phyloP scores from a whole-genome alignment of 2,888 invertebrate species.

The Notodonta dromedarius region DNA sequence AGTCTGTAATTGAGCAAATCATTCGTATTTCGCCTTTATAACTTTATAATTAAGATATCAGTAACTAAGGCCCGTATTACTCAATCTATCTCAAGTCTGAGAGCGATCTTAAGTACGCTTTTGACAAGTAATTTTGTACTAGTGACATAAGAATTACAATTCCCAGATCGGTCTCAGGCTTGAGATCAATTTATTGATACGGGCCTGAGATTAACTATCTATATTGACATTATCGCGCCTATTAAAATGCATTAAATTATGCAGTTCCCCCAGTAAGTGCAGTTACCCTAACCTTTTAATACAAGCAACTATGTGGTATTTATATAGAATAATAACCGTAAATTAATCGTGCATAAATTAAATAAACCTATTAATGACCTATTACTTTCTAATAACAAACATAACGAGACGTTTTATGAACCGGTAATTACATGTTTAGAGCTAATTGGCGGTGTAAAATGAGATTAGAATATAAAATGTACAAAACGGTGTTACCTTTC shows the following conservation, averaged over 20 bases:
- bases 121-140: too few relatives aligned
- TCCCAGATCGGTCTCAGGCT: too few relatives aligned
- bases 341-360: background rate
- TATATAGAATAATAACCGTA: background rate
- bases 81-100: too few relatives aligned
- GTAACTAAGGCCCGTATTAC: too few relatives aligned
- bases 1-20: too few relatives aligned
- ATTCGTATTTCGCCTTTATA: too few relatives aligned
- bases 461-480: background rate
- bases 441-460: conserved; percentile 12
- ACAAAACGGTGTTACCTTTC: background rate
- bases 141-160: too few relatives aligned
- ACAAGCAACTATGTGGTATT: background rate
- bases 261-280: background rate
- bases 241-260: background rate
- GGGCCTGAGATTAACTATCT: too few relatives aligned
- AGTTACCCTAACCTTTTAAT: background rate
- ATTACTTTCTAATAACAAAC: conserved; percentile 3
- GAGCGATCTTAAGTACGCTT: too few relatives aligned
- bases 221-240: too few relatives aligned
- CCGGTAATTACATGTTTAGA: conserved; percentile 19
- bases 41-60: too few relatives aligned
- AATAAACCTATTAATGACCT: background rate
- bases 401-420: conserved; percentile 6
- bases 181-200: too few relatives aligned